Conservation (phyloP, 1,140 invertebrate species). For the Brachionus plicatilis region DNA sequence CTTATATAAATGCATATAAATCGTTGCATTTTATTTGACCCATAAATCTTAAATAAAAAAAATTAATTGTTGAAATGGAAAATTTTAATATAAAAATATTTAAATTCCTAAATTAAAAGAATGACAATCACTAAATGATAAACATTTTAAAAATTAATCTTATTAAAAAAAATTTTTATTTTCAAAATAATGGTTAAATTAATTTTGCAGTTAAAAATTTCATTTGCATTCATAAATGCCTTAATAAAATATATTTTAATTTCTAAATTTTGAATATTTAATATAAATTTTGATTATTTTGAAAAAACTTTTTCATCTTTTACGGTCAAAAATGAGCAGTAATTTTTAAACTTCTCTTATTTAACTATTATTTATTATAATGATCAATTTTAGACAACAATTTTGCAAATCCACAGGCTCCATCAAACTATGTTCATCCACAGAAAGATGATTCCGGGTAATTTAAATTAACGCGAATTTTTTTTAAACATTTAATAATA, state of each 20-base stretch:
- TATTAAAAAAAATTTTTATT: neutral
- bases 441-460: slow-evolving; percentile 24
- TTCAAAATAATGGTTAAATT: neutral
- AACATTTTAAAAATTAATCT: neutral
- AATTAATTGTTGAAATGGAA: too few species aligned
- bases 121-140: neutral
- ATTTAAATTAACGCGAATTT: neutral
- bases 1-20: too few species aligned
- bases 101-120: neutral
- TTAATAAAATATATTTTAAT: neutral
- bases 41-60: too few species aligned
- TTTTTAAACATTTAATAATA: neutral
- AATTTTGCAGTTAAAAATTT: neutral
- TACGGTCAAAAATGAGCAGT: neutral
- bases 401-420: slow-evolving; percentile 32
- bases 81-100: too few species aligned
- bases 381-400: neutral
- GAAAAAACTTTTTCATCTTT: neutral
- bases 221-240: neutral
- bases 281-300: neutral
- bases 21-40: too few species aligned
- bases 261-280: neutral
- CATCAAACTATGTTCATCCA: slow-evolving; percentile 35
- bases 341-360: neutral
- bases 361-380: neutral